Base-by-base conservation (phyloP, 2,797 vertebrate genomes). In the Esox lucius region DNA sequence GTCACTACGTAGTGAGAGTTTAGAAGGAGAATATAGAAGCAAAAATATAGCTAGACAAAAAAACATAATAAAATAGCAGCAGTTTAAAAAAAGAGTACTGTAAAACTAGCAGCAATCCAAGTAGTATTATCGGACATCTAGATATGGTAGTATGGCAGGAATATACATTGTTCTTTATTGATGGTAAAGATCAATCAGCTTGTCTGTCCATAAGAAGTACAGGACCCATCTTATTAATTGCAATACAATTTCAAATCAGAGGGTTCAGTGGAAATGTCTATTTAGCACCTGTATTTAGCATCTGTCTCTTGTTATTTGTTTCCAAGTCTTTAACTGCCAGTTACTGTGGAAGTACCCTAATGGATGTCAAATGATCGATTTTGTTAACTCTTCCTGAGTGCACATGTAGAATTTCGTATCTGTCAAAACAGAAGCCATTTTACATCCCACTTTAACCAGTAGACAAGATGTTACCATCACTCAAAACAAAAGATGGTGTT, bases 401-500 rank as follows among this genome's bases (percentile, higher is more conserved):
- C 48, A 53, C n/a, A 24, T 70, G 56, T 77, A 12, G 48, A 17
- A 49, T 79, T 83, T 59, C 73, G 31, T 3, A 67, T 79, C 49
- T 31, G 69, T 77, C 73, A 79, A 64, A 64, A 19, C n/a, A 28
- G 26, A 56, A 71, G 22, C 33, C 68, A 59, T 33, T 16, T 42
- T 66, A 26, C 5, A 12, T 61, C 74, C 59, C 12, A 80, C 79
- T 85, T 73, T 17, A 31, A 39, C 22, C 71, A 73, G 80, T 65
- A 62, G 74, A 75, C 77, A 31, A 48, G 75, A 81, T 83, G 84
- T 84, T 82, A 82, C 83, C 84, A 78, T 62, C n/a, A 22, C 53
- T 28, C 42, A 24, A 22, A 13, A 56, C 8, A 68, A 42, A 67
- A 68, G 59, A 68, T 72, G 73, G 74, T 56, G 72, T 39, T 64